These are phyloP conservation scores for Cremastobaeus sp. DNA, from an alignment of 2,888 invertebrate species.

Conservation along the genomic window DNA sequence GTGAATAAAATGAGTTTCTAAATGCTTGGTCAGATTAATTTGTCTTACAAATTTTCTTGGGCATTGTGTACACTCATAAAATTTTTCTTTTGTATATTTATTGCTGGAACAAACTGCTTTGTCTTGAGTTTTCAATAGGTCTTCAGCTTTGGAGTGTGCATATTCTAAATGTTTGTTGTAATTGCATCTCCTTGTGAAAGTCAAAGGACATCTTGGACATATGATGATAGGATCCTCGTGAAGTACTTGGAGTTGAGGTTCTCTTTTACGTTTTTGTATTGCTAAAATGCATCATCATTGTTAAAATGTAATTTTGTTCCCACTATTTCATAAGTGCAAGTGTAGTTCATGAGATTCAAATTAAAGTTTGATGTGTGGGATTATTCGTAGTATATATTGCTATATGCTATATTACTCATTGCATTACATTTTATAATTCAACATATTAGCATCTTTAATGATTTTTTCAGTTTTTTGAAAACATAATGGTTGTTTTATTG, in stretches of 20 bases:
- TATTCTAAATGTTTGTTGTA: conserved; percentile 23
- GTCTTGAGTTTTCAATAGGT: neutral
- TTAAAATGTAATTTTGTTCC: no score
- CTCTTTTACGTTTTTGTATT: neutral
- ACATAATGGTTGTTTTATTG: no score
- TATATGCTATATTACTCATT: no score
- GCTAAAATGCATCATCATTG: neutral
- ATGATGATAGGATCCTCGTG: neutral
- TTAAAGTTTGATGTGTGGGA: no score
- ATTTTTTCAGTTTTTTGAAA: no score
- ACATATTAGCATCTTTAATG: no score
- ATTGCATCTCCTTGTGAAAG: conserved; percentile 23
- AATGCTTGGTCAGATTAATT: conserved; percentile 5
- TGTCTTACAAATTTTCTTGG: conserved; percentile 2
- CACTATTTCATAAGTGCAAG: no score
- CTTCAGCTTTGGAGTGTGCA: conserved; percentile 14
- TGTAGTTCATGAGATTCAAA: no score
- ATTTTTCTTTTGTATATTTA: neutral
- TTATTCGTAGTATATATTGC: no score
- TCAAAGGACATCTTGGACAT: conserved; percentile 5
- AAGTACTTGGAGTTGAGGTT: neutral
- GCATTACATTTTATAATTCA: no score
- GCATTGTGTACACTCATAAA: conserved; percentile 14
- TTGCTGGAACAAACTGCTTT: neutral
- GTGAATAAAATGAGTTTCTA: conserved; percentile 10